Percentiles rank a stretch among this genome's conserved stretches.
phyloP scores from a whole-genome alignment of 2,113 vertebrate genomes.

The Xenopus tropicalis region DNA sequence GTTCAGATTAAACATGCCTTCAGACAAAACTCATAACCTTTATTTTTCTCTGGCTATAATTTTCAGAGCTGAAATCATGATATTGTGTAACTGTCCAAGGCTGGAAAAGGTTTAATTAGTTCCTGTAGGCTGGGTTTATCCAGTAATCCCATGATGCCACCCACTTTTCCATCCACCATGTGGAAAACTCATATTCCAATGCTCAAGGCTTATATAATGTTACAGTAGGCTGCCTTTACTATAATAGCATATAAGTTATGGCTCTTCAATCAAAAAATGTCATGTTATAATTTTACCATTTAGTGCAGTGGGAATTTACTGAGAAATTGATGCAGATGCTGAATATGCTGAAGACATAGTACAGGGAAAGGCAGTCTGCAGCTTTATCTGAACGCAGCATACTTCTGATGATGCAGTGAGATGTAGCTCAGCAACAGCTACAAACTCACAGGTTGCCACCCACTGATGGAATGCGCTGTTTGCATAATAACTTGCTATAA shows the following conservation, averaged over 20 bases:
- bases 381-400: too few relatives aligned
- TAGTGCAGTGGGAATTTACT: too few relatives aligned
- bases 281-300: too few relatives aligned
- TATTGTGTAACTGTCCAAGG: conserved; percentile 12
- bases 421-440: too few relatives aligned
- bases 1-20: conserved; percentile 6
- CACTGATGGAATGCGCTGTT: too few relatives aligned
- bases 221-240: neutral
- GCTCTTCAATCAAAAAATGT: too few relatives aligned
- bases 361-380: too few relatives aligned
- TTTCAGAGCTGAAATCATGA: conserved; percentile 11
- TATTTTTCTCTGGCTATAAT: neutral
- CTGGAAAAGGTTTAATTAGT: conserved; percentile 31
- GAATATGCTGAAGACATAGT: too few relatives aligned
- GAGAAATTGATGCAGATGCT: too few relatives aligned
- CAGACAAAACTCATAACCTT: neutral
- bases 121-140: conserved; percentile 22
- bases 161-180: conserved; percentile 12
- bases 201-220: neutral
- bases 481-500: too few relatives aligned
- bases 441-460: too few relatives aligned
- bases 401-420: too few relatives aligned
- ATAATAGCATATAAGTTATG: neutral
- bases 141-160: conserved; percentile 22
- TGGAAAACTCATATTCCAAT: conserved; percentile 27